phyloP scores from a whole-genome alignment of 2,113 vertebrate species.

The Macaca fascicularis region T2T-MFA8v1.1 NC_088375.1:34953501-34954000 shows the following conservation, averaged over 20 bases:
- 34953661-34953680: not conserved
- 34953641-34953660: not conserved
- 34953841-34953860: not conserved
- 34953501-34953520: not conserved
- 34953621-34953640: not conserved
- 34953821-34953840: not conserved
- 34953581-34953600: not conserved
- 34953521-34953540: not conserved
- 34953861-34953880: not conserved
- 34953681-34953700: not conserved
- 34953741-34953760: not conserved
- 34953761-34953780: not conserved
- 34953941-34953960: not conserved
- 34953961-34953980: not conserved
- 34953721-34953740: not conserved
- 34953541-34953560: not conserved
- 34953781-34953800: not conserved
- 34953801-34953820: slow-evolving; percentile 44
- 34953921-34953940: not conserved
- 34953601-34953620: not conserved
- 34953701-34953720: not conserved
- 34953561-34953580: slow-evolving; percentile 2
- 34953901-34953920: not conserved
- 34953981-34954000: not conserved
- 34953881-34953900: fast-evolving